Conservation (phyloP, 2,113 vertebrate species). For the Pituophis catenifer region DNA sequence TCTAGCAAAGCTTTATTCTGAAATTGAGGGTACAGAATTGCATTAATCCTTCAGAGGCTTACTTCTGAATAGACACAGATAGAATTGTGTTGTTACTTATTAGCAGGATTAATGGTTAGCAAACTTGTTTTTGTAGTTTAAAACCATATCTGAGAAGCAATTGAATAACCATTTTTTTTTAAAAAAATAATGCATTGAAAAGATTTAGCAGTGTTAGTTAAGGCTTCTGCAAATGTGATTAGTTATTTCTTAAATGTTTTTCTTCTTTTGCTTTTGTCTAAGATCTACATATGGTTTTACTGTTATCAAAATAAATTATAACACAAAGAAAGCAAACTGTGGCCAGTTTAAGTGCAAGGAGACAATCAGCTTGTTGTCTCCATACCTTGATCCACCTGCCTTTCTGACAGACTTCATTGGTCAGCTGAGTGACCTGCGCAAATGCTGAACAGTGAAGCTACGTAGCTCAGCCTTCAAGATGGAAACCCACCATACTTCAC, state of each 20-base stretch:
- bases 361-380: not conserved
- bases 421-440: not conserved
- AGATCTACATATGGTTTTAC: not conserved
- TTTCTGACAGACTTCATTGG: not conserved
- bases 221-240: not conserved
- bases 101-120: not conserved
- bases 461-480: not conserved
- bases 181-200: not conserved
- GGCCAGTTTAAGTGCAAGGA: not conserved
- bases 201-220: not conserved
- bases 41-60: not conserved
- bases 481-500: too few species aligned
- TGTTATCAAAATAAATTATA: not conserved
- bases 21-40: not conserved
- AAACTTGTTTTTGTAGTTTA: not conserved
- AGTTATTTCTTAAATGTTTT: not conserved
- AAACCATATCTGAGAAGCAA: not conserved
- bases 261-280: not conserved
- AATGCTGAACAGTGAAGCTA: not conserved
- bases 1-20: not conserved
- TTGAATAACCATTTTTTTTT: not conserved
- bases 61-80: not conserved
- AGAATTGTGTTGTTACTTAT: not conserved
- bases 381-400: too few species aligned
- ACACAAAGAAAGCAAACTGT: not conserved